A percentile compares a stretch with the other conserved stretches of the same genome.
Conservation (phyloP, 2,888 invertebrate genomes). For the Ramazzottius varieornatus region DNA sequence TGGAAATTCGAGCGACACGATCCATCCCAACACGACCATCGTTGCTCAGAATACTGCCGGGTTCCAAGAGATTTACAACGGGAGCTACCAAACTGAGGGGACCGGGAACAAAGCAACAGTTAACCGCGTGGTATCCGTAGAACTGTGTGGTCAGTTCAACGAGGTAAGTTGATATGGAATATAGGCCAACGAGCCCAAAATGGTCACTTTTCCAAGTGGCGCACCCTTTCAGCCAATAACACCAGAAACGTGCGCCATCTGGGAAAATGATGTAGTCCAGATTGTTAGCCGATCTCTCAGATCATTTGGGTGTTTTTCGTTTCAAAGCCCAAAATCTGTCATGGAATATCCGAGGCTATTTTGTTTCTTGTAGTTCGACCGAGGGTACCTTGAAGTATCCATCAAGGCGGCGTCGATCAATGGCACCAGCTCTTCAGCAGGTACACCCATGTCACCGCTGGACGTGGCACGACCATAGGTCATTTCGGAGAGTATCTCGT, state of each 20-base stretch:
- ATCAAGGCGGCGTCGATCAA: background rate
- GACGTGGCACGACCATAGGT: too few relatives aligned
- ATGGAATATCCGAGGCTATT: too few relatives aligned
- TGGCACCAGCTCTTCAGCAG: too few relatives aligned
- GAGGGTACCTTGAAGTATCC: background rate
- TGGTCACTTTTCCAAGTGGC: too few relatives aligned
- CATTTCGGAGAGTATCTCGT: too few relatives aligned
- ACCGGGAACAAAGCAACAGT: background rate
- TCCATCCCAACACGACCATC: background rate
- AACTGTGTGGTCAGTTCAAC: background rate
- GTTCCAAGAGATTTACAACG: background rate
- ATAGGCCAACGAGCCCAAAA: background rate
- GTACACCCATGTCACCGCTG: too few relatives aligned
- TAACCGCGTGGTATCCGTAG: background rate
- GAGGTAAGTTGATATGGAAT: background rate
- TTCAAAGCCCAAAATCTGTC: too few relatives aligned
- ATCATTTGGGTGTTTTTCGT: too few relatives aligned
- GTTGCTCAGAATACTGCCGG: background rate
- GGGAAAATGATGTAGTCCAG: too few relatives aligned
- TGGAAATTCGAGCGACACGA: background rate
- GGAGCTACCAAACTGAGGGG: background rate
- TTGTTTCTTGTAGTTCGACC: background rate
- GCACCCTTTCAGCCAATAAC: too few relatives aligned
- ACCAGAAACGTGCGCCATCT: too few relatives aligned
- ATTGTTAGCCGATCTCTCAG: too few relatives aligned